phyloP scores from a whole-genome alignment of 1,140 invertebrate genomes.

The Diabrotica virgifera region DNA sequence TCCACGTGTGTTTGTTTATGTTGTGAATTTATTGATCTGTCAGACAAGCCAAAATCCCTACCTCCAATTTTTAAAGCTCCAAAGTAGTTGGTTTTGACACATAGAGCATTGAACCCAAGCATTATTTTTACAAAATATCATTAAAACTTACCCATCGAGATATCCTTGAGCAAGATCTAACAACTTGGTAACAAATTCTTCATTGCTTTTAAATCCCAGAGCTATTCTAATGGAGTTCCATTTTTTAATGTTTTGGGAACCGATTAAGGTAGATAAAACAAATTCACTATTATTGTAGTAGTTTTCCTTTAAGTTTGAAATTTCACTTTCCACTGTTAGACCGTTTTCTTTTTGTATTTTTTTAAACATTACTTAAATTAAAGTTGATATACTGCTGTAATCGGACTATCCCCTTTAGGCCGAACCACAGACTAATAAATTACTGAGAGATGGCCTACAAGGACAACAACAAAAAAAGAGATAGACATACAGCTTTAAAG shows the following conservation, averaged over 20 bases:
- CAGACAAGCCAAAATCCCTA: slow-evolving; percentile 6
- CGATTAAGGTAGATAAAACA: slow-evolving; percentile 38
- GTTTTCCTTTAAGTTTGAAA: slow-evolving; percentile 15
- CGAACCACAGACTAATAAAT: neutral
- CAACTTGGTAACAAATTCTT: slow-evolving; percentile 51
- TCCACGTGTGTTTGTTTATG: slow-evolving; percentile 9
- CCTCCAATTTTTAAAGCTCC: slow-evolving; percentile 16
- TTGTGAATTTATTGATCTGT: slow-evolving; percentile 10
- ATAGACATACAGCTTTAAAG: too few species aligned
- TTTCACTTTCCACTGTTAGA: slow-evolving; percentile 10
- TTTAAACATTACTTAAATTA: slow-evolving; percentile 35
- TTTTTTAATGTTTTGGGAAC: slow-evolving; percentile 50
- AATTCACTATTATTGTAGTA: slow-evolving; percentile 20
- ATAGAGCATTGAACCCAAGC: slow-evolving; percentile 41
- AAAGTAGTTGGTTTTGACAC: slow-evolving; percentile 23
- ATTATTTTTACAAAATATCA: slow-evolving; percentile 11
- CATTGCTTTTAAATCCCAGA: slow-evolving; percentile 49
- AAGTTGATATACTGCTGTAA: slow-evolving; percentile 18
- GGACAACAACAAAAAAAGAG: too few species aligned
- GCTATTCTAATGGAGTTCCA: slow-evolving; percentile 49
- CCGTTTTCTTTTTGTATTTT: slow-evolving; percentile 29
- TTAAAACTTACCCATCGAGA: slow-evolving; percentile 32
- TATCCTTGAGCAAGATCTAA: slow-evolving; percentile 51
- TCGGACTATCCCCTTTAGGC: slow-evolving; percentile 19
- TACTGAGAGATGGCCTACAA: neutral